phyloP scores from a whole-genome alignment of 2,888 invertebrate genomes.

The Nineta flava region DNA sequence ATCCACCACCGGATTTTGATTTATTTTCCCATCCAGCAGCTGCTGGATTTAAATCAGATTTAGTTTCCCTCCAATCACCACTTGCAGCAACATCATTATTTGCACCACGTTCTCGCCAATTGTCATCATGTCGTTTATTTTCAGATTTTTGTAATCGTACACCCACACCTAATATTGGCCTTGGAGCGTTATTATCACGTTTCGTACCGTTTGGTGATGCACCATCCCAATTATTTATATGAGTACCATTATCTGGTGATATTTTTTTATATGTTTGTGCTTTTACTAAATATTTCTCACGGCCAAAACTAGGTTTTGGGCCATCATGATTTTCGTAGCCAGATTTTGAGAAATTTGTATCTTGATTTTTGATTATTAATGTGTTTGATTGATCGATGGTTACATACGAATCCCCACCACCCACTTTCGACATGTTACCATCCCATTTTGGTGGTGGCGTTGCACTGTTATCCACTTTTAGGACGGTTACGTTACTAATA shows the following conservation, averaged over 20 bases:
- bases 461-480: slow-evolving; percentile 15
- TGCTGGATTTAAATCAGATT: slow-evolving; percentile 12
- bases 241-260: background rate
- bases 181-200: slow-evolving; percentile 16
- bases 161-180: slow-evolving; percentile 25
- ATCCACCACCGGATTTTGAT: slow-evolving; percentile 12
- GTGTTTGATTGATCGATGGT: background rate
- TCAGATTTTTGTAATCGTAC: slow-evolving; percentile 18
- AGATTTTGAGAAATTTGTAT: background rate
- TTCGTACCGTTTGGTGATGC: background rate
- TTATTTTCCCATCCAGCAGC: slow-evolving; percentile 13
- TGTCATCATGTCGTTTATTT: slow-evolving; percentile 11
- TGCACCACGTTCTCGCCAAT: slow-evolving; percentile 14
- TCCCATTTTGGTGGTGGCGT: slow-evolving; percentile 11
- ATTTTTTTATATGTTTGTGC: slow-evolving; percentile 8
- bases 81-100: background rate
- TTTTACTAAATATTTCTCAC: slow-evolving; percentile 6
- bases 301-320: slow-evolving; percentile 7
- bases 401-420: slow-evolving; percentile 4
- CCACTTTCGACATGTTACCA: slow-evolving; percentile 1
- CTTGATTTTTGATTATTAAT: background rate
- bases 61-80: slow-evolving; percentile 5
- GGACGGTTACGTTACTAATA: slow-evolving; percentile 23
- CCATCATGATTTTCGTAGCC: slow-evolving; percentile 5
- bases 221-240: background rate